Conservation (phyloP, 2,888 invertebrate species). For the Rosalia funebris region DNA sequence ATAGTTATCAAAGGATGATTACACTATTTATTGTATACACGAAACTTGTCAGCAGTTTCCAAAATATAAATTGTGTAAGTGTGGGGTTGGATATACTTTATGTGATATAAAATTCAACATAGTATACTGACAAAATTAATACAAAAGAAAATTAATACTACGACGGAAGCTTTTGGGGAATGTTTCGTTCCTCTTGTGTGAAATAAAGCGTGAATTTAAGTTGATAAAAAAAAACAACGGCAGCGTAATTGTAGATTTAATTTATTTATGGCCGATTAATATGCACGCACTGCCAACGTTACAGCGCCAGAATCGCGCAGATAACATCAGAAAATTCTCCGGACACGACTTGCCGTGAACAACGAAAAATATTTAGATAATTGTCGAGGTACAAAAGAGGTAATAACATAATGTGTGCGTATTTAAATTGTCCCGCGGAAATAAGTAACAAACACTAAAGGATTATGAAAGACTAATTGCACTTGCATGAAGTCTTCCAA, state of each 20-base stretch:
- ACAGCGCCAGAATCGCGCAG: neutral
- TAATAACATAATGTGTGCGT: conserved; percentile 51
- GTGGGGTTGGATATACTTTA: no score
- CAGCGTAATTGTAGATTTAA: conserved; percentile 14
- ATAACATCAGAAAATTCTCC: neutral
- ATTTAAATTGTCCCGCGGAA: conserved; percentile 49
- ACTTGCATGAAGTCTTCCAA: conserved; percentile 57
- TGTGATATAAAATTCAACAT: no score
- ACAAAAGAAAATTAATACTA: no score
- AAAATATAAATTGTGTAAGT: no score
- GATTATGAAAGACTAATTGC: conserved; percentile 52
- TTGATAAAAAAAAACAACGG: no score
- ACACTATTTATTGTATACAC: no score
- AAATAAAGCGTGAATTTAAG: no score
- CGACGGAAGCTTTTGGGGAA: no score
- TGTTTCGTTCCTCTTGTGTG: no score
- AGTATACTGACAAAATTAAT: no score
- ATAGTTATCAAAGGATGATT: no score
- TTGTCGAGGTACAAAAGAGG: conserved; percentile 40
- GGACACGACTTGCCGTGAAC: conserved; percentile 26
- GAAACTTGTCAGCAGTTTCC: no score
- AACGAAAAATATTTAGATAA: conserved; percentile 39
- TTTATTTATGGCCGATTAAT: conserved; percentile 6
- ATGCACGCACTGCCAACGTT: conserved; percentile 13
- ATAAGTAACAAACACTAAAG: conserved; percentile 48